A percentile compares a stretch with the other conserved stretches of the same genome.
Evolutionary conservation across 2,797 vertebrate species (phyloP).

Genomic region (Sebastes glaucus): DNA sequence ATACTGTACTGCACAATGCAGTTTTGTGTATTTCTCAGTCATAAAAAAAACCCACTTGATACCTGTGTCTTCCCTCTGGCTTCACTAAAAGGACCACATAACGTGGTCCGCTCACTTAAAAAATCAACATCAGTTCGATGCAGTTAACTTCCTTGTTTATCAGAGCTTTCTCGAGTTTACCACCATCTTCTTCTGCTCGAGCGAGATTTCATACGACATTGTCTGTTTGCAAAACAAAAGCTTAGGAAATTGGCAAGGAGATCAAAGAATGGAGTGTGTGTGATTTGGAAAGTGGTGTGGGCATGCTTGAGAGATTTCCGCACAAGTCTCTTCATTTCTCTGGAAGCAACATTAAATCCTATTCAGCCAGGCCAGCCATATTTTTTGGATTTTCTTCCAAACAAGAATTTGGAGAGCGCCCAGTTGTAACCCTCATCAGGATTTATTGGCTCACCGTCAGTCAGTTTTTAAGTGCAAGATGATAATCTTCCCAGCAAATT

Average conservation of each 20-base stretch:
- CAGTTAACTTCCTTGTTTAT: constrained; percentile 43
- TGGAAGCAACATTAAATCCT: constrained; percentile 72
- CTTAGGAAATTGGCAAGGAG: constrained; percentile 68
- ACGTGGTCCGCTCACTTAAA: neutral
- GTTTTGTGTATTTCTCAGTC: neutral
- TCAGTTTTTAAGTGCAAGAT: constrained; percentile 60
- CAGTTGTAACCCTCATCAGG: constrained; percentile 60
- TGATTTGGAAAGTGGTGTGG: constrained; percentile 56
- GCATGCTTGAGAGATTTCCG: constrained; percentile 65
- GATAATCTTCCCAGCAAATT: constrained; percentile 71
- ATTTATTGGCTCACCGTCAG: constrained; percentile 54
- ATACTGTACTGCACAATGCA: neutral
- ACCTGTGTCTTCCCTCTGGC: neutral
- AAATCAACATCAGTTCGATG: neutral
- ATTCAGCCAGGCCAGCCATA: constrained; percentile 61
- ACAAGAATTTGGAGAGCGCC: constrained; percentile 63
- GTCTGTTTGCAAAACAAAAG: constrained; percentile 74
- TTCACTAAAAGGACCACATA: neutral
- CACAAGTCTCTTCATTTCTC: constrained; percentile 66
- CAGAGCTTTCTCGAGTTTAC: constrained; percentile 51
- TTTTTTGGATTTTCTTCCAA: constrained; percentile 71
- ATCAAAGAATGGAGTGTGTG: constrained; percentile 69
- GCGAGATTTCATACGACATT: constrained; percentile 54
- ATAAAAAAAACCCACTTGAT: neutral
- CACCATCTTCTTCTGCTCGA: constrained; percentile 52